phyloP scores from a whole-genome alignment of 2,888 invertebrate genomes.

The Hoplodrina blanda region DNA sequence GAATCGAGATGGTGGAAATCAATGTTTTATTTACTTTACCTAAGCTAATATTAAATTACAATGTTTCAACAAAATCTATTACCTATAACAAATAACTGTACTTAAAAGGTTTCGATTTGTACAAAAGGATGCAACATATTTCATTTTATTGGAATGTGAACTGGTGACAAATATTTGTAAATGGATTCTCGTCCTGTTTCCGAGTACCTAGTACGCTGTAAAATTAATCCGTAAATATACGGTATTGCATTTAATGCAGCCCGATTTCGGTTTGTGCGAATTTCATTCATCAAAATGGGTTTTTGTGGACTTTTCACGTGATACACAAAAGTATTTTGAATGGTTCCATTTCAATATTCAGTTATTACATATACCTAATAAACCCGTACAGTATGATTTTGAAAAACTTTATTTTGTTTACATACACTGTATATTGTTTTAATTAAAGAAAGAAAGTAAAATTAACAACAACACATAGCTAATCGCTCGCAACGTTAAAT shows the following conservation, averaged over 20 bases:
- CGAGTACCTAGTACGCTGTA: constrained; percentile 17
- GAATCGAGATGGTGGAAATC: background rate
- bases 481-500: background rate
- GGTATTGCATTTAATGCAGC: constrained; percentile 25
- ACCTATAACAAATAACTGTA: background rate
- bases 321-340: constrained; percentile 5
- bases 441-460: background rate
- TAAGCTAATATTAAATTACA: no score
- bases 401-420: no score
- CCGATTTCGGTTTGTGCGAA: constrained; percentile 16
- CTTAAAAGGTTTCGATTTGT: background rate
- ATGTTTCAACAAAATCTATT: background rate
- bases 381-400: constrained; percentile 2
- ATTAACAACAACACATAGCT: background rate
- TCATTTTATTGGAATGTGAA: constrained; percentile 2
- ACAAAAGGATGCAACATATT: constrained; percentile 22
- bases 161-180: constrained; percentile 14
- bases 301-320: constrained; percentile 17
- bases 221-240: constrained; percentile 22
- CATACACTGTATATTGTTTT: no score
- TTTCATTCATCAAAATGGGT: constrained; percentile 23
- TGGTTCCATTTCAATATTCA: constrained; percentile 1
- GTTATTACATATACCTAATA: constrained; percentile 7
- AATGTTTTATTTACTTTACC: no score
- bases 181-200: constrained; percentile 21